phyloP scores from a whole-genome alignment of 2,888 invertebrate species.

The Erebia ligea region DNA sequence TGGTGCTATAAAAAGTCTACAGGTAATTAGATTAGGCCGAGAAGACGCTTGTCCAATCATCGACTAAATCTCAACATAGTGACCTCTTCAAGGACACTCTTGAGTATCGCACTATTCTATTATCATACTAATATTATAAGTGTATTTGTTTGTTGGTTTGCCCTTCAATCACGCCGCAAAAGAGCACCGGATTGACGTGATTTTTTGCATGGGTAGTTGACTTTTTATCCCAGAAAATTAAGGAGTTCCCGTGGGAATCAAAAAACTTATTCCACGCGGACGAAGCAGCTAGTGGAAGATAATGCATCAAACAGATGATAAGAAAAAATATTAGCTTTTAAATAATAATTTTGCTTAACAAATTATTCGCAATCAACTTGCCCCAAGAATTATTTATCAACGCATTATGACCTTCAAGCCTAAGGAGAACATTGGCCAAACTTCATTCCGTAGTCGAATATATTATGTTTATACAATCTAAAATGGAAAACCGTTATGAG shows the following conservation, averaged over 20 bases:
- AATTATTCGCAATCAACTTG: neutral
- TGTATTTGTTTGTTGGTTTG: too few species aligned
- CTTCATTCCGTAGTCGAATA: slow-evolving; percentile 17
- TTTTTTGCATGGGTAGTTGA: too few species aligned
- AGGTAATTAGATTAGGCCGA: too few species aligned
- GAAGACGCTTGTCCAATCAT: too few species aligned
- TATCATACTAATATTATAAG: too few species aligned
- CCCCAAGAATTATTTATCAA: neutral
- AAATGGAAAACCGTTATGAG: slow-evolving; percentile 1
- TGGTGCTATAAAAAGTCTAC: too few species aligned
- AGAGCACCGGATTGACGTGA: too few species aligned
- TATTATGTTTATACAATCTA: slow-evolving; percentile 6
- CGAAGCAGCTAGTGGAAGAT: neutral
- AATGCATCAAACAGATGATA: neutral
- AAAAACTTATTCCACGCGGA: too few species aligned
- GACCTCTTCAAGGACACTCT: neutral
- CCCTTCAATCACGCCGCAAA: too few species aligned
- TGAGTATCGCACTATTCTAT: neutral
- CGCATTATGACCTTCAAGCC: slow-evolving; percentile 24
- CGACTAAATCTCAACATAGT: neutral
- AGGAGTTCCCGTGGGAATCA: too few species aligned
- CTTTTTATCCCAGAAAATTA: too few species aligned
- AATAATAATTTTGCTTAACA: neutral
- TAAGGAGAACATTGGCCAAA: slow-evolving; percentile 30
- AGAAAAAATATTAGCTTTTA: neutral